phyloP scores from a whole-genome alignment of 2,888 invertebrate genomes.

The Caenorhabditis sp. region DNA sequence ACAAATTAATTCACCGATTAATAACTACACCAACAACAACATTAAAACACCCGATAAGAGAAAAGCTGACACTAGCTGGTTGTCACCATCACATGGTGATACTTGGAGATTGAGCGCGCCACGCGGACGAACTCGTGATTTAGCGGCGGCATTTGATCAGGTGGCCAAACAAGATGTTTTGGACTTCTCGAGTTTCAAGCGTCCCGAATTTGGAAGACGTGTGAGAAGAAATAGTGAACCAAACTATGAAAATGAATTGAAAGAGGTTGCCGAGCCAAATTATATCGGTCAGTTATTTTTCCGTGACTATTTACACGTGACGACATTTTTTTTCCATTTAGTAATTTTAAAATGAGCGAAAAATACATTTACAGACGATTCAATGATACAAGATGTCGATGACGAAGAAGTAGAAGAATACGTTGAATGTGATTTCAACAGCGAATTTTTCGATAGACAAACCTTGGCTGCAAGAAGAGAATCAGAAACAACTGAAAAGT shows the following conservation, averaged over 20 bases:
- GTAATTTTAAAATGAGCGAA: background rate
- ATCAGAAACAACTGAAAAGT: constrained; percentile 2
- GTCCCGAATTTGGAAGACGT: background rate
- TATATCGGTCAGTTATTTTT: constrained; percentile 19
- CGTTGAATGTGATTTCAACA: constrained; percentile 6
- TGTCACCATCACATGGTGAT: constrained; percentile 23
- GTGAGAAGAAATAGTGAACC: constrained; percentile 27
- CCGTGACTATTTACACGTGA: too few species aligned
- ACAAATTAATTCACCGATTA: background rate
- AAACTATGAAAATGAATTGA: constrained; percentile 29
- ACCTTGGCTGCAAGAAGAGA: background rate
- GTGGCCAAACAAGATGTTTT: background rate
- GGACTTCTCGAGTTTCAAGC: background rate
- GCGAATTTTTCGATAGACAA: constrained; percentile 24
- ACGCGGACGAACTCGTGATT: constrained; percentile 8
- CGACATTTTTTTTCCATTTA: too few species aligned
- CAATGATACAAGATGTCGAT: constrained; percentile 29
- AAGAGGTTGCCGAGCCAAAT: constrained; percentile 19
- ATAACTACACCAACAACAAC: background rate
- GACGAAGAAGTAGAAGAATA: constrained; percentile 30
- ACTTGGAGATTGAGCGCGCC: constrained; percentile 7
- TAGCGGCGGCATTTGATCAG: constrained; percentile 7
- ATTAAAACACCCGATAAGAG: constrained; percentile 21
- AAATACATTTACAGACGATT: constrained; percentile 21
- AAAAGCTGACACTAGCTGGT: constrained; percentile 33